Conservation (phyloP, 2,113 vertebrate genomes). For the Melierax canorus region DNA sequence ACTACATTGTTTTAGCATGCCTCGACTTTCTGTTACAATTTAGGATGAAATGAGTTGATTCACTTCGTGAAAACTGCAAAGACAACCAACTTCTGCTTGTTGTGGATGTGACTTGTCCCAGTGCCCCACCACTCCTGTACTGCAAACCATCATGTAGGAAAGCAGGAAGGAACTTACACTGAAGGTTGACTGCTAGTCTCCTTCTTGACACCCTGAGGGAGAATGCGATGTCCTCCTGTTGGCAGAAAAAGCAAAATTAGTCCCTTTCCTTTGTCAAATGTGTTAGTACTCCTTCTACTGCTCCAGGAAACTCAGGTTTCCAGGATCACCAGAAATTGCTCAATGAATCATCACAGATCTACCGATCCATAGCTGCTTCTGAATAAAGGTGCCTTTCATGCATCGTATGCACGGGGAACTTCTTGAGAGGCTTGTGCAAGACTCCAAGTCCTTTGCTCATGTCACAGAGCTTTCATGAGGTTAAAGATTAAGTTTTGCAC, state of each 20-base stretch:
- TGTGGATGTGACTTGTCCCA: not conserved
- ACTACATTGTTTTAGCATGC: not conserved
- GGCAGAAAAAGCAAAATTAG: not conserved
- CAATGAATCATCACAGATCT: not conserved
- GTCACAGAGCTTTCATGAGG: not conserved
- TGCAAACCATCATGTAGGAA: not conserved
- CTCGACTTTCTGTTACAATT: not conserved
- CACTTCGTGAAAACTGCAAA: not conserved
- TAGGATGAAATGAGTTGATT: not conserved
- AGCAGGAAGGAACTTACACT: not conserved
- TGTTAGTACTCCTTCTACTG: not conserved
- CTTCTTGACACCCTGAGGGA: not conserved
- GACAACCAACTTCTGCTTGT: not conserved
- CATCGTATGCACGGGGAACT: accelerated
- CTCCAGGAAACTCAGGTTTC: not conserved
- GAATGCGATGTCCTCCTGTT: accelerated
- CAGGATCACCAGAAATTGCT: not conserved
- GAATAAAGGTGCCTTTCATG: not conserved
- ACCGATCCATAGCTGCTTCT: not conserved
- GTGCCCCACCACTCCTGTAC: not conserved
- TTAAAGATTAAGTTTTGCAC: not conserved
- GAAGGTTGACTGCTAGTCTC: not conserved
- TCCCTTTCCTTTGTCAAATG: not conserved
- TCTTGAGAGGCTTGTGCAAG: not conserved
- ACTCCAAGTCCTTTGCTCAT: not conserved